phyloP scores from a whole-genome alignment of 2,888 invertebrate genomes.

The Synanthedon andrenaeformis region DNA sequence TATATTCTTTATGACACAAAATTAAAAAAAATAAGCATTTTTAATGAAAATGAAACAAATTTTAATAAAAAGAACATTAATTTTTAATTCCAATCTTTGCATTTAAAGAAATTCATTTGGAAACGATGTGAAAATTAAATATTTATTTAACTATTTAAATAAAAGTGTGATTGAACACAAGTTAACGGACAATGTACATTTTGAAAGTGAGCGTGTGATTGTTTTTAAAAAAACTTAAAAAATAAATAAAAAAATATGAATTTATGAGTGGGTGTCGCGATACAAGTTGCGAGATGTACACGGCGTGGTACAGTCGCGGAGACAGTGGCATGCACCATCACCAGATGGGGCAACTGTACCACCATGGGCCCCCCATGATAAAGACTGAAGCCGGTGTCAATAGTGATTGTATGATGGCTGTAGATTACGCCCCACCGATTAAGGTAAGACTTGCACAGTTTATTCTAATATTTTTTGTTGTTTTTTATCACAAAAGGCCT shows the following conservation, averaged over 20 bases:
- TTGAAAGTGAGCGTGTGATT: background rate
- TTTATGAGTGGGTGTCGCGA: conserved; percentile 62
- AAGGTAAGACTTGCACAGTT: conserved; percentile 61
- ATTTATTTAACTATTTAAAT: background rate
- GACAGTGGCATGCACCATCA: conserved; percentile 66
- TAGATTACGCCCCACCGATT: conserved; percentile 74
- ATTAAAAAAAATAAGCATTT: no score
- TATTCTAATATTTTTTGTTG: no score
- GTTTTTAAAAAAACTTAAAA: no score
- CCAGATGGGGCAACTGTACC: conserved; percentile 67
- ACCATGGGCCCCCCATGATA: conserved; percentile 70
- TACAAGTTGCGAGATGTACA: conserved; percentile 60
- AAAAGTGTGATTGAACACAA: no score
- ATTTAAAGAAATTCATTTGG: background rate
- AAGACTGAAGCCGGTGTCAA: conserved; percentile 73
- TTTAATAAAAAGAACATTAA: background rate
- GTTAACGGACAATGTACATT: background rate
- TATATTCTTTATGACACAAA: no score
- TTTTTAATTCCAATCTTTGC: background rate
- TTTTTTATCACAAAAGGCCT: no score
- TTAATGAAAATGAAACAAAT: background rate
- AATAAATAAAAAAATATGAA: conserved; percentile 9
- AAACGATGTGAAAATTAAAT: background rate
- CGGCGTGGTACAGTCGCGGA: conserved; percentile 67
- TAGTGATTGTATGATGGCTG: conserved; percentile 76